phyloP scores from a whole-genome alignment of 2,797 vertebrate species.

The Lutjanus argentimaculatus region DNA sequence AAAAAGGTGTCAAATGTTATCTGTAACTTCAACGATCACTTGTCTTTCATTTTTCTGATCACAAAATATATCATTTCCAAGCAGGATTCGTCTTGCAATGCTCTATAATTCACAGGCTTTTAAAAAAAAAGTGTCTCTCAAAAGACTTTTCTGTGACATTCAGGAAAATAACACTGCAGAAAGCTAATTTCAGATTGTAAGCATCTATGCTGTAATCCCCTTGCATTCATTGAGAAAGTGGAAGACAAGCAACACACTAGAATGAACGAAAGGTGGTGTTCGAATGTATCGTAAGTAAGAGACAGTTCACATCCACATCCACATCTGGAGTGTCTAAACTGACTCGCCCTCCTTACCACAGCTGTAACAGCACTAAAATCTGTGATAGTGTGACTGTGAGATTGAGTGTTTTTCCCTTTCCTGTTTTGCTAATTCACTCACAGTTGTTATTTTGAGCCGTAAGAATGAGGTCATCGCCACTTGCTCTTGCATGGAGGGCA shows the following conservation, averaged over 20 bases:
- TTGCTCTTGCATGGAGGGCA: not conserved
- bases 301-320: not conserved
- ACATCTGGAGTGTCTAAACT: slow-evolving; percentile 14
- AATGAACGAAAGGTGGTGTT: not conserved
- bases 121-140: slow-evolving; percentile 1
- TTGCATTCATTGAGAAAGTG: not conserved
- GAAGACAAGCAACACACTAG: not conserved
- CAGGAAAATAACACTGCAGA: slow-evolving; percentile 5
- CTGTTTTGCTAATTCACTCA: slow-evolving; percentile 3
- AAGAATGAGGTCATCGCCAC: not conserved
- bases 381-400: slow-evolving; percentile 5
- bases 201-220: slow-evolving; percentile 3
- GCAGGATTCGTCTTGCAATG: slow-evolving; percentile 6
- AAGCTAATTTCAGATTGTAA: slow-evolving; percentile 15
- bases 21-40: slow-evolving; percentile 32
- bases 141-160: not conserved
- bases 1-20: slow-evolving; percentile 21
- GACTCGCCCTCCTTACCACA: slow-evolving; percentile 9
- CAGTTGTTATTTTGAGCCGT: slow-evolving; percentile 4
- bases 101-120: slow-evolving; percentile 14
- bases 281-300: slow-evolving; percentile 17
- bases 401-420: slow-evolving; percentile 6
- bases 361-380: slow-evolving; percentile 17
- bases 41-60: slow-evolving; percentile 14
- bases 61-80: slow-evolving; percentile 13